Evolutionary conservation across 2,113 vertebrate species (phyloP), one percentile per base, ranked within the genome.

Genomic region (Glareola pratincola): DNA sequence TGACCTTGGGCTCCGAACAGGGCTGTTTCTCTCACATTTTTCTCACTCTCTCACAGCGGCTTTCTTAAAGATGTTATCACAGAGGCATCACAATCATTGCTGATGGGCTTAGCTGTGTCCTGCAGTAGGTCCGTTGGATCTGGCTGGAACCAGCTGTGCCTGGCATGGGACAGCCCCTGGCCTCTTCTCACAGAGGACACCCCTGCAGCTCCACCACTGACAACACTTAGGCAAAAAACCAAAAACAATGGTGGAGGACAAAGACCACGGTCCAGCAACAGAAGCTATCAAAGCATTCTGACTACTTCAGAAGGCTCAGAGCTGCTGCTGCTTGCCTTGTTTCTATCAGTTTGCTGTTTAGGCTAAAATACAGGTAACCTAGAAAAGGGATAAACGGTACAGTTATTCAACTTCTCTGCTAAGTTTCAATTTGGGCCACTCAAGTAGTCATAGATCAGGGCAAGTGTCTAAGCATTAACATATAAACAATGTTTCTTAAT

Each of bases 381-480:
- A 22, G 21, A 45, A 21, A 67, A 85, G 13, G 43, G 18, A 53
- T 59, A 50, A 78, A 63, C 23, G 57, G 27, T 21, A n/a, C 6
- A 27, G 4, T 39, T 88, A 43, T 41, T 71, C 26, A 67, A 1
- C 14, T 85, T 41, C 36, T 68, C 53, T 21, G 6, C 50, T 45
- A 54, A 82, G 2, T 16, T 64, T 68, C 23, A 57, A 2, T 59
- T 82, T 19, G 27, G 8, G 9, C 6, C 32, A 30, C 27, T 60
- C 5, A 22, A 69, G 10, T 27, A 66, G 32, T 6, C 2, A 3
- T 43, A 59, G 24, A 68, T 37, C 12, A 51, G 1, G 0, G 5
- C 37, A 85, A 68, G 22, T 24, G 2, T 63, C 53, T 32, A 3
- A 43, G 3, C 15, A 36, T 21, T 53, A 53, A 85, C 53, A 68